Conservation (phyloP, 2,113 vertebrate species). For the Cheilinus undulatus region DNA sequence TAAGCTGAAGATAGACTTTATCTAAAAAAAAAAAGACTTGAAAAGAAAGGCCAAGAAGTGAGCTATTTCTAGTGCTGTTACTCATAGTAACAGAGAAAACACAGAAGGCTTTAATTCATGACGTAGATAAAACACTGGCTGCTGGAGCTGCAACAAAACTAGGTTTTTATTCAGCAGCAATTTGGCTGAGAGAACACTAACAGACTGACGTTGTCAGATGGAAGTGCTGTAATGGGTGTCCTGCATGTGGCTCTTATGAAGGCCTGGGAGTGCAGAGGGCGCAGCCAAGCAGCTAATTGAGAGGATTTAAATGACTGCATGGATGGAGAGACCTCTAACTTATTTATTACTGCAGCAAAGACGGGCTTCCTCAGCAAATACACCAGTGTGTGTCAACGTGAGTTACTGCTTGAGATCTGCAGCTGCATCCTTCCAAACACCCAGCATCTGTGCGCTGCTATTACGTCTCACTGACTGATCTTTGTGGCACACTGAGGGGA, state of each 20-base stretch:
- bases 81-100: neutral
- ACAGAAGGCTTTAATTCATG: neutral
- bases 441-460: constrained; percentile 3
- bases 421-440: constrained; percentile 42
- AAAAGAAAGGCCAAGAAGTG: neutral
- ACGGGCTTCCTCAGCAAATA: constrained; percentile 70
- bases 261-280: constrained; percentile 49
- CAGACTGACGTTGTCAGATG: constrained; percentile 22
- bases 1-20: neutral
- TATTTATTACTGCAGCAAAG: constrained; percentile 84
- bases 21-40: neutral
- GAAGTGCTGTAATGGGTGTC: constrained; percentile 19
- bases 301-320: constrained; percentile 73
- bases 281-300: constrained; percentile 78
- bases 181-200: constrained; percentile 11
- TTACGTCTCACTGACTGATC: neutral
- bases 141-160: neutral
- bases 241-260: constrained; percentile 40
- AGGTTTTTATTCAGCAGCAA: constrained; percentile 15
- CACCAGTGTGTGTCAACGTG: constrained; percentile 26
- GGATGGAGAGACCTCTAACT: constrained; percentile 78
- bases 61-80: constrained; percentile 12
- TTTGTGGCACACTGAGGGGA: neutral
- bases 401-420: constrained; percentile 43
- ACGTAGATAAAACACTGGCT: constrained; percentile 26